Percentiles rank a stretch among this genome's conserved stretches.
phyloP scores from a whole-genome alignment of 2,888 invertebrate genomes.

The Timema cristinae region DNA sequence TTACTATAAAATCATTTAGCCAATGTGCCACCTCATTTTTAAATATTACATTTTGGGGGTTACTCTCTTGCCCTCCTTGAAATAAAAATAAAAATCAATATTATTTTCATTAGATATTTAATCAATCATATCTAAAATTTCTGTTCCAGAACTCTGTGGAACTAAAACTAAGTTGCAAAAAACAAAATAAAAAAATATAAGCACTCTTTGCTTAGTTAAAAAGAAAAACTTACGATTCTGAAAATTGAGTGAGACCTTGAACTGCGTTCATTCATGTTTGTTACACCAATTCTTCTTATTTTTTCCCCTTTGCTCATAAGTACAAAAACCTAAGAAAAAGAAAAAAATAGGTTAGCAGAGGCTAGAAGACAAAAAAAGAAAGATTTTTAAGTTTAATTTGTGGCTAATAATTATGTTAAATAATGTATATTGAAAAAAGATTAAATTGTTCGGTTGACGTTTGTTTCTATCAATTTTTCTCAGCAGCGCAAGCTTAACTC shows the following conservation, averaged over 20 bases:
- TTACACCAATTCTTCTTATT: conserved; percentile 70
- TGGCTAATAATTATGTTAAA: conserved; percentile 3
- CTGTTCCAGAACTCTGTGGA: too few species aligned
- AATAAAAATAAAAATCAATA: too few species aligned
- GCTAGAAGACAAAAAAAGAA: background rate
- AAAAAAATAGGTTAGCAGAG: background rate
- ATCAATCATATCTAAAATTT: too few species aligned
- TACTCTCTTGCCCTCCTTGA: too few species aligned
- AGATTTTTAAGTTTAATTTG: conserved; percentile 18
- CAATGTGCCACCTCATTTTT: too few species aligned
- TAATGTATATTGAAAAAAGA: conserved; percentile 29
- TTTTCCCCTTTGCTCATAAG: conserved; percentile 54
- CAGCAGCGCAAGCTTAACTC: too few species aligned
- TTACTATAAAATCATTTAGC: too few species aligned
- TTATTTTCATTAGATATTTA: too few species aligned
- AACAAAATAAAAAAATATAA: too few species aligned
- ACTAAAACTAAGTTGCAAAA: too few species aligned
- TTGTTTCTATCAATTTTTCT: background rate
- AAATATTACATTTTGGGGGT: too few species aligned
- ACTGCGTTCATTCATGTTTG: conserved; percentile 84
- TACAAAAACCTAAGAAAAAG: conserved; percentile 37
- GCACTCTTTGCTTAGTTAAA: too few species aligned
- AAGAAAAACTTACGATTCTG: conserved; percentile 63
- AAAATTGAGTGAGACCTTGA: conserved; percentile 88
- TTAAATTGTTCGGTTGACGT: conserved; percentile 33